Conservation (phyloP, 2,113 vertebrate genomes). For the Rhinopomastus cyanomelas region DNA sequence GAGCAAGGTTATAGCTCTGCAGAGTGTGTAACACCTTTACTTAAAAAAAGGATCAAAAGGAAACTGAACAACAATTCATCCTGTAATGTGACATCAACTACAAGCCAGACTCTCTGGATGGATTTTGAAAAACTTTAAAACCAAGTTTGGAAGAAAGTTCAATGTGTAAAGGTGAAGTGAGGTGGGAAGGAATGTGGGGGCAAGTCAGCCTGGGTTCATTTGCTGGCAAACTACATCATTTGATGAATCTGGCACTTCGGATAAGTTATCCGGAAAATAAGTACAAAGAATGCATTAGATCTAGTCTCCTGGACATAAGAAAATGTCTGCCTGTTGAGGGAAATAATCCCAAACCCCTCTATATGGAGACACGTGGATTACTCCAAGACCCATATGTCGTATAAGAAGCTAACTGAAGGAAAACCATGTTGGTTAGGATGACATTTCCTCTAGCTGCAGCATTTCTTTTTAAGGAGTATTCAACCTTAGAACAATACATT, state of each 20-base stretch:
- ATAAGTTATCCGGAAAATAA: neutral
- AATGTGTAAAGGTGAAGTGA: neutral
- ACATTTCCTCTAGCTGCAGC: neutral
- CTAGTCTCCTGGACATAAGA: neutral
- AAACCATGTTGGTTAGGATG: neutral
- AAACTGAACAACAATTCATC: neutral
- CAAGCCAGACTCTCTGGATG: neutral
- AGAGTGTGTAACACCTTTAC: neutral
- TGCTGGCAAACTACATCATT: neutral
- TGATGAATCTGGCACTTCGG: neutral
- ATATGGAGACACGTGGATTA: neutral
- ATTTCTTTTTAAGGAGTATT: neutral
- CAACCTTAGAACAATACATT: neutral
- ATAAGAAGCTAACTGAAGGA: neutral
- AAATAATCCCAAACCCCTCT: rapidly evolving
- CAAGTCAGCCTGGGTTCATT: neutral
- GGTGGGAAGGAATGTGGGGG: rapidly evolving
- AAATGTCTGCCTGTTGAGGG: neutral
- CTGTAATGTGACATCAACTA: neutral
- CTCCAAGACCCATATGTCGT: neutral
- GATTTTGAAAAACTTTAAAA: neutral
- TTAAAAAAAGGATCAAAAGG: neutral
- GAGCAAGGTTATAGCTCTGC: neutral
- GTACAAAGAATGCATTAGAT: neutral
- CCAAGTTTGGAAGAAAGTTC: neutral